Evolutionary conservation across 2,797 vertebrate genomes (phyloP).

Genomic region (Petrocephalus schoutedeni): DNA sequence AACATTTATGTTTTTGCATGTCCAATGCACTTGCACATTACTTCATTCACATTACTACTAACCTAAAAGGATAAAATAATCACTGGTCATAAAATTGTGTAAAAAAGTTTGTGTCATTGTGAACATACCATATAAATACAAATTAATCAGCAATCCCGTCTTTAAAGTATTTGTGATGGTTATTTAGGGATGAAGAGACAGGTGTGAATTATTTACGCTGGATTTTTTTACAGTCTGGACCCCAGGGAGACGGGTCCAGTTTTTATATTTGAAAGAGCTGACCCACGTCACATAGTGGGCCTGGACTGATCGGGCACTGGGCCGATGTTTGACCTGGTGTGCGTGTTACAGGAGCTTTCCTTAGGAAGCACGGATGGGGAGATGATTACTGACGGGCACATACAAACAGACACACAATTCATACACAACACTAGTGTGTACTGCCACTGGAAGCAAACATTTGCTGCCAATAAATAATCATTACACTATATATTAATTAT

Average conservation of each 20-base stretch:
- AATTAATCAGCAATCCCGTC: not conserved
- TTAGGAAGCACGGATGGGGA: not conserved
- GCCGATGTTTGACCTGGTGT: not conserved
- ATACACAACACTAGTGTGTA: not conserved
- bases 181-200: not conserved
- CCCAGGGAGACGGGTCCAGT: not conserved
- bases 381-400: not conserved
- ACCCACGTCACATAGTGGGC: not conserved
- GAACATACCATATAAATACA: not conserved
- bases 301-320: not conserved
- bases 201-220: constrained; percentile 15
- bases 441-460: not conserved
- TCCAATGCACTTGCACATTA: not conserved
- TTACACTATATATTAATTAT: not conserved
- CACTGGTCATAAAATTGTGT: not conserved
- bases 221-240: not conserved
- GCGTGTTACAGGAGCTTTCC: not conserved
- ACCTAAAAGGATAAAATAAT: not conserved
- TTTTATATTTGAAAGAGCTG: not conserved
- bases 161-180: not conserved
- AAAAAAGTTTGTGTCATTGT: not conserved
- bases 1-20: not conserved
- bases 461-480: not conserved
- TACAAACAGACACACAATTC: not conserved
- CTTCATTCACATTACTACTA: no score